These are phyloP conservation scores for Folsomia manolachei DNA, from an alignment of 2,888 invertebrate species.

Conservation along the genomic window DNA sequence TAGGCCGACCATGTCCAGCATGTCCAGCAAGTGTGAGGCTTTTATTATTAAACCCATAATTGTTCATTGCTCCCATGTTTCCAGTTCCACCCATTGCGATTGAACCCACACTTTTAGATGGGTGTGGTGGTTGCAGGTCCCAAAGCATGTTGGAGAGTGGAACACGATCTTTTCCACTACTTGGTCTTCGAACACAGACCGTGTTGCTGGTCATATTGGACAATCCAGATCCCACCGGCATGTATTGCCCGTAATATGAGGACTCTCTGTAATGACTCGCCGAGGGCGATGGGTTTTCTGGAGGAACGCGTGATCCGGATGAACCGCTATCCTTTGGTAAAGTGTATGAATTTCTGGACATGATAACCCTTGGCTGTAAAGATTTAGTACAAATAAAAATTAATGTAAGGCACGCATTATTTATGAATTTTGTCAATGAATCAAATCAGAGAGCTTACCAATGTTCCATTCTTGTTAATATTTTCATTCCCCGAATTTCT, in stretches of 20 bases:
- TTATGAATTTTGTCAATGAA: too few species aligned
- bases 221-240: slow-evolving; percentile 21
- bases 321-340: slow-evolving; percentile 36
- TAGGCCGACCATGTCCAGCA: slow-evolving; percentile 19
- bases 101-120: slow-evolving; percentile 48
- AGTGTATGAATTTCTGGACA: slow-evolving; percentile 47
- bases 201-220: slow-evolving; percentile 36
- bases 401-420: too few species aligned
- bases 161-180: slow-evolving; percentile 40
- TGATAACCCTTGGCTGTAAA: slow-evolving; percentile 49
- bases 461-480: slow-evolving; percentile 49
- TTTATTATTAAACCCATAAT: slow-evolving; percentile 35
- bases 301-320: slow-evolving; percentile 1
- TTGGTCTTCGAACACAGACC: slow-evolving; percentile 42
- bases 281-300: background rate
- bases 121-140: slow-evolving; percentile 40
- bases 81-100: slow-evolving; percentile 30
- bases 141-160: slow-evolving; percentile 45
- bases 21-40: slow-evolving; percentile 33
- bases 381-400: too few species aligned
- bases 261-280: slow-evolving; percentile 32
- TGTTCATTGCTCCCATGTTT: slow-evolving; percentile 17
- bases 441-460: too few species aligned
- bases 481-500: slow-evolving; percentile 39
- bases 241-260: slow-evolving; percentile 47